Conservation (phyloP, 1,140 invertebrate genomes). For the Lordiphosa collinella region DNA sequence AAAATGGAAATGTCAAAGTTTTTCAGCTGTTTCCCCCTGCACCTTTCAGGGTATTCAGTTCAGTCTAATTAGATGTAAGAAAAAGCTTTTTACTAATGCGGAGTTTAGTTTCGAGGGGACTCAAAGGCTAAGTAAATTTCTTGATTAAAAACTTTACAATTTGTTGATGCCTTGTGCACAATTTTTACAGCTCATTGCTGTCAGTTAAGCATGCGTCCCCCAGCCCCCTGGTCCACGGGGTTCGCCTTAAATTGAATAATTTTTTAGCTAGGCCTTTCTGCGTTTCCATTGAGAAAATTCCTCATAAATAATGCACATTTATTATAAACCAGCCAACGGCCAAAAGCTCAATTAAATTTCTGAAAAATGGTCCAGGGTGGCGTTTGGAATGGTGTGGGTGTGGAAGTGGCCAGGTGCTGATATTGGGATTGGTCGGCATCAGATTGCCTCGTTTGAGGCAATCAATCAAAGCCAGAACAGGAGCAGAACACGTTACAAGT, state of each 20-base stretch:
- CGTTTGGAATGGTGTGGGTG: background rate
- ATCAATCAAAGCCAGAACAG: conserved; percentile 9
- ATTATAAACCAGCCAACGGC: conserved; percentile 9
- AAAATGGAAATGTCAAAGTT: conserved; percentile 13
- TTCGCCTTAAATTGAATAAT: background rate
- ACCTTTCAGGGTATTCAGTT: background rate
- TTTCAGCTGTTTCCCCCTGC: conserved; percentile 1
- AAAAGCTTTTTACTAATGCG: conserved; percentile 11
- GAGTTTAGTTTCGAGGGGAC: conserved; percentile 8
- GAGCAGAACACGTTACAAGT: conserved; percentile 5
- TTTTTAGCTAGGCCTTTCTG: background rate
- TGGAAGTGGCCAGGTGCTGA: too few species aligned
- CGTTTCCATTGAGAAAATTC: conserved; percentile 1
- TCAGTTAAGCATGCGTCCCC: background rate
- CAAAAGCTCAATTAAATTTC: conserved; percentile 11
- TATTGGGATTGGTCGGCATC: background rate
- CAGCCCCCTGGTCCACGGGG: background rate
- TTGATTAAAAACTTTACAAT: conserved; percentile 1
- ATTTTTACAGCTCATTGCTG: conserved; percentile 10
- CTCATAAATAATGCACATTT: conserved; percentile 14
- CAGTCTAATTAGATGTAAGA: conserved; percentile 11
- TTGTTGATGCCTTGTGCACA: background rate
- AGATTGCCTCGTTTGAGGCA: background rate
- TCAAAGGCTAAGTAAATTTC: conserved; percentile 1
- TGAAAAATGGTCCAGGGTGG: conserved; percentile 1